These are phyloP conservation scores for Oncorhynchus tshawytscha DNA, from an alignment of 2,113 vertebrate genomes.

Conservation along the genomic window DNA sequence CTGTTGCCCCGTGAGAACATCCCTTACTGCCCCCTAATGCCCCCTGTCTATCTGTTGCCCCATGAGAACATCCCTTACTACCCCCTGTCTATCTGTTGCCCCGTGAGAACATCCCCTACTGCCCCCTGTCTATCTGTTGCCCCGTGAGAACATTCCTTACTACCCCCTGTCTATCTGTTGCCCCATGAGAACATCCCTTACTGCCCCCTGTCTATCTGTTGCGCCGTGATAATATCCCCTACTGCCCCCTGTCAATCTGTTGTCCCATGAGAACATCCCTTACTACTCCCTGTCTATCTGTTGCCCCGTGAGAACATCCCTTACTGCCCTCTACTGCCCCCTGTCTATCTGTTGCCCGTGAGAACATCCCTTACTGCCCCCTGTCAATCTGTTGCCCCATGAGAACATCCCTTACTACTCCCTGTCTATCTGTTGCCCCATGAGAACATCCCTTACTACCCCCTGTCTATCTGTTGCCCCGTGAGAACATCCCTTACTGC, in stretches of 20 bases:
- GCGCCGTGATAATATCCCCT: background rate
- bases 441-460: too few relatives aligned
- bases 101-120: too few relatives aligned
- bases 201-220: conserved; percentile 7
- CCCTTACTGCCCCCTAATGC: conserved; percentile 21
- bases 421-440: too few relatives aligned
- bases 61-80: conserved; percentile 20
- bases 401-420: too few relatives aligned
- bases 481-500: background rate
- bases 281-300: conserved; percentile 13
- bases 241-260: conserved; percentile 24
- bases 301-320: background rate
- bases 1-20: too few relatives aligned
- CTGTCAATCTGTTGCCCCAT: too few relatives aligned
- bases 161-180: background rate
- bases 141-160: conserved; percentile 9
- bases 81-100: background rate
- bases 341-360: too few relatives aligned
- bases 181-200: too few relatives aligned
- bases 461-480: background rate
- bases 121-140: conserved; percentile 10
- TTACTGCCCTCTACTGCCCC: conserved; percentile 33
- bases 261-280: background rate
- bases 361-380: too few relatives aligned
- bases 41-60: background rate